Base-by-base conservation (phyloP, 2,888 invertebrate genomes). In the Mythimna impura region DNA sequence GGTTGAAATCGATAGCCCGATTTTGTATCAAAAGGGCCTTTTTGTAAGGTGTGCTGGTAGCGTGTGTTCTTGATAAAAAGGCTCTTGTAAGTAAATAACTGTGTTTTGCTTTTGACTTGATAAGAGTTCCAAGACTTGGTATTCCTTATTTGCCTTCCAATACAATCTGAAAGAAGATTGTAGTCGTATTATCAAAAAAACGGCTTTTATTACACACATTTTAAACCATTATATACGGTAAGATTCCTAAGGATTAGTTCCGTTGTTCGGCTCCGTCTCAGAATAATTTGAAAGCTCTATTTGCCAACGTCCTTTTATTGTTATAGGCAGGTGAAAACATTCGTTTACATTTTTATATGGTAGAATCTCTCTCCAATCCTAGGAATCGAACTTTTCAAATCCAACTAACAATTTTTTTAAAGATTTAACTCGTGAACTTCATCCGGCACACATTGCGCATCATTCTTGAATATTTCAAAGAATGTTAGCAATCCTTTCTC, bases 1-100 rank as follows among this genome's bases (percentile, higher is more conserved):
- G 85, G 85, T 82, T 10, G 50, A 76, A 85, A 55, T 7, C 60
- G 73, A 84, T 80, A 80, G 61, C 65, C 20, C 5, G 79, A 66
- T 68, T 76, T 8, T 64, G 25, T 82, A 67, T 78, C 54, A 58
- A 65, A 52, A 70, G 66, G 22, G 14, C 36, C 47, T 62, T 78
- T 62, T 62, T 71, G 43, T 79, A 62, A 75, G 67, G 78, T 60
- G 65, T 36, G 81, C 30, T 65, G 40, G 69, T 47, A 66, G 60
- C 52, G 34, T 30, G 58, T 66, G 10, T 43, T 81, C 30, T 30
- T 55, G 81, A 74, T 80, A 80, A 80, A 76, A 66, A 47, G 25
- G 22, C 36, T 17, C n/a, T 12, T 30, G 47, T 36, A 36, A n/a
- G 30, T 67, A 58, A 58, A 55, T 71, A 54, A 58, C 43, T 43